phyloP scores from a whole-genome alignment of 2,113 vertebrate species.

The Hoplias malabaricus region DNA sequence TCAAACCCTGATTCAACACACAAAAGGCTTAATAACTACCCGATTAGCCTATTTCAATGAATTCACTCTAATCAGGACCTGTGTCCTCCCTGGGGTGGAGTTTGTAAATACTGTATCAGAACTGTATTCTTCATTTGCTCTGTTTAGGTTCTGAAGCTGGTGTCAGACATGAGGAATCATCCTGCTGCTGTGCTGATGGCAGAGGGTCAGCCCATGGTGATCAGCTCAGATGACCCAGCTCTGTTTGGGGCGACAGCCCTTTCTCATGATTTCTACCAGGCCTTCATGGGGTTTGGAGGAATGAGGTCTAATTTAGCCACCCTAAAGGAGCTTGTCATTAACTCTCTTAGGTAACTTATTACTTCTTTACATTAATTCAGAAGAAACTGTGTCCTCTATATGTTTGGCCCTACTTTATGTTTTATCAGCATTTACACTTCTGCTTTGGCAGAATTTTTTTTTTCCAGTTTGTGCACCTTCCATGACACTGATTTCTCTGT shows the following conservation, averaged over 20 bases:
- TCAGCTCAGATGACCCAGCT: conserved; percentile 86
- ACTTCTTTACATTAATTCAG: too few relatives aligned
- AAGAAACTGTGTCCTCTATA: too few relatives aligned
- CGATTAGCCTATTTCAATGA: not conserved
- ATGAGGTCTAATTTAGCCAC: conserved; percentile 76
- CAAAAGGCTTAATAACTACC: not conserved
- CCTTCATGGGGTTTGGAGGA: conserved; percentile 86
- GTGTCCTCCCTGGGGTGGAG: too few relatives aligned
- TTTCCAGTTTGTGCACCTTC: not conserved
- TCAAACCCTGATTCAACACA: not conserved
- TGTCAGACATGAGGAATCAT: conserved; percentile 83
- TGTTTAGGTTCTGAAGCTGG: conserved; percentile 81
- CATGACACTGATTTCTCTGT: not conserved
- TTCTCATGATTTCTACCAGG: conserved; percentile 90
- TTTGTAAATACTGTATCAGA: not conserved
- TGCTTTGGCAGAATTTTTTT: not conserved
- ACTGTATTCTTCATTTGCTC: not conserved
- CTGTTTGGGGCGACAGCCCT: conserved; percentile 82
- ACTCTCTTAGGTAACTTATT: conserved; percentile 82
- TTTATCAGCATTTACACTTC: too few relatives aligned
- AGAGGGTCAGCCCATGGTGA: conserved; percentile 81
- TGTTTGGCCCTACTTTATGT: too few relatives aligned
- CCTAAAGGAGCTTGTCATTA: conserved; percentile 84
- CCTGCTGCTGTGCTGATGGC: conserved; percentile 81
- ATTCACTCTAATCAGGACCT: too few relatives aligned